Base-by-base conservation (phyloP, 2,888 invertebrate genomes). In the Seira sanloemensis region DNA sequence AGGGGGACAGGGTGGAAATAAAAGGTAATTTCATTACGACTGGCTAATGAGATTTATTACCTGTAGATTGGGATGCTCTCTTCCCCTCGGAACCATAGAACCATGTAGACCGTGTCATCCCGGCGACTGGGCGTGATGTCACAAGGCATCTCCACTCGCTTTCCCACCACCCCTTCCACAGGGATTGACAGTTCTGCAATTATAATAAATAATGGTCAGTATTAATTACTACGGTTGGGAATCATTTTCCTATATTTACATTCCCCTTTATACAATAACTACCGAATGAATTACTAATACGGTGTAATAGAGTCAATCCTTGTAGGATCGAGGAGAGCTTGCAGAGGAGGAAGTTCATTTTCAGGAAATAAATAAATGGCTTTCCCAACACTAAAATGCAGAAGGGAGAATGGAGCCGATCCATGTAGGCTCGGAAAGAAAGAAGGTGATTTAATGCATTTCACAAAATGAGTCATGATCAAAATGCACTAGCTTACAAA, bases 91-190 rank as follows among this genome's bases (percentile, higher is more conserved):
- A 96, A 97, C 97, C 97, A 97, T 50, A 97, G 93, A 88, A 97
- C 96, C 96, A 96, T 96, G 90, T 95, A 95, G 82, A 96, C 96
- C 26, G 94, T 94, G 92, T 96, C 96, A 90, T 96, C 94, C 83
- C 95, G 94, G 88, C 94, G 93, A 12, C 97, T 94, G 89, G 94
- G 95, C 89, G 94, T 94, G 89, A 97, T 96, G 92, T 97, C 96
- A 91, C 97, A 97, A 23, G 97, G 97, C 78, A 97, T 92, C 87
- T 95, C 94, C 23, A 95, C 96, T 91, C 95, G 95, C 91, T 95
- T 95, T 26, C 95, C 95, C 87, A 95, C 92, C 2, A 97, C 96
- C 26, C 96, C 96, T 91, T 95, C 94, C 87, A 96, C 95, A 25
- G 85, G 88, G 74, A 83, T 77, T 72, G 87, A 86, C 76, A 86